These are phyloP conservation scores for Leucophenga montana DNA, from an alignment of 2,888 invertebrate species.

Conservation along the genomic window DNA sequence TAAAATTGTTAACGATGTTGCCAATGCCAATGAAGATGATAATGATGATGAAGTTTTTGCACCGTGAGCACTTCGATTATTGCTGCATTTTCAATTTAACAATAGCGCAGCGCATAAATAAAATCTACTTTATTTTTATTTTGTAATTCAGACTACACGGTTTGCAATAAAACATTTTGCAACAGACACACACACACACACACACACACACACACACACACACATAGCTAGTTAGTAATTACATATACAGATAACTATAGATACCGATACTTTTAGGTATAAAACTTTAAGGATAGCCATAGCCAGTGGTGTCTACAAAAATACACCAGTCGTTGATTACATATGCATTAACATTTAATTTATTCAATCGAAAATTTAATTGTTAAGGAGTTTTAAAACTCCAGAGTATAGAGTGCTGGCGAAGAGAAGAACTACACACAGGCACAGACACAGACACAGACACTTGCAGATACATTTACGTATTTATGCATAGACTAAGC, in stretches of 20 bases:
- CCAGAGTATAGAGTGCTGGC: background rate
- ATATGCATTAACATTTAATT: conserved; percentile 44
- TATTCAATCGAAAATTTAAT: conserved; percentile 46
- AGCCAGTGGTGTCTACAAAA: background rate
- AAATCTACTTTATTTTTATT: conserved; percentile 60
- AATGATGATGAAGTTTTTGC: background rate
- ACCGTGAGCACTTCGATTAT: background rate
- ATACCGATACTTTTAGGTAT: background rate
- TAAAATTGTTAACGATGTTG: background rate
- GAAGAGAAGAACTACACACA: background rate
- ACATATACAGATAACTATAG: background rate
- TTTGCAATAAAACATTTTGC: background rate
- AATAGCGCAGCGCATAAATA: conserved; percentile 58
- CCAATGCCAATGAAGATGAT: background rate
- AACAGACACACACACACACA: background rate
- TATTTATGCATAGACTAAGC: background rate
- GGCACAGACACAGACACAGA: no score
- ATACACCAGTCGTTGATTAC: background rate
- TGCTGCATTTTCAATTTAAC: conserved; percentile 52
- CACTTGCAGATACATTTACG: no score
- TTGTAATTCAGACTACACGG: conserved; percentile 10
- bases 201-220: background rate
- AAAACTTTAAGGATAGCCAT: background rate
- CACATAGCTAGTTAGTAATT: background rate
- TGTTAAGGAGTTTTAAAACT: conserved; percentile 29